phyloP scores from a whole-genome alignment of 53 echinoderm and acorn worm genomes.

The Apostichopus leukothele region DNA sequence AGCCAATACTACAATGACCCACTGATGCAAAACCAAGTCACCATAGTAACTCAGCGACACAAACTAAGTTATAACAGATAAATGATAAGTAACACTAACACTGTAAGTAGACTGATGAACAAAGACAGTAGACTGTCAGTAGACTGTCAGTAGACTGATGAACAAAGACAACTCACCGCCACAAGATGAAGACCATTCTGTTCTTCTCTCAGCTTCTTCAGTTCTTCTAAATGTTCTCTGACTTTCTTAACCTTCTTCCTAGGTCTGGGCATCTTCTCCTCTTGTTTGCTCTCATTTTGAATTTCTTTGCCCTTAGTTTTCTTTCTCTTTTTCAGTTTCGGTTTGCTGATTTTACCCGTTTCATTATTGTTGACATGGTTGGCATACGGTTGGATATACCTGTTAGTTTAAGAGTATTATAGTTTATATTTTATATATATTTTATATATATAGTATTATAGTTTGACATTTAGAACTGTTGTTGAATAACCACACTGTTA shows the following conservation, averaged over 20 bases:
- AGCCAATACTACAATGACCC: too few relatives aligned
- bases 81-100: too few relatives aligned
- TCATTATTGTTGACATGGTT: conserved; percentile 5
- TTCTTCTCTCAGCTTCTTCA: conserved; percentile 58
- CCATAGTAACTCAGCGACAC: too few relatives aligned
- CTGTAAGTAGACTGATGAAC: too few relatives aligned
- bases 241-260: conserved; percentile 58
- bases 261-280: conserved; percentile 39
- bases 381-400: conserved; percentile 26
- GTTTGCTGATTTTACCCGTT: neutral
- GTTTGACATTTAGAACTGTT: too few relatives aligned
- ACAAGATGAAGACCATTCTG: conserved; percentile 30
- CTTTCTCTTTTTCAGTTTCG: conserved; percentile 22
- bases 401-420: neutral
- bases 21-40: too few relatives aligned
- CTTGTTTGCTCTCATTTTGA: conserved; percentile 6
- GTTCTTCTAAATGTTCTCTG: conserved; percentile 77
- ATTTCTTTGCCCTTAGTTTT: neutral
- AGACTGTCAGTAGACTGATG: neutral
- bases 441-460: too few relatives aligned
- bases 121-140: neutral
- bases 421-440: too few relatives aligned
- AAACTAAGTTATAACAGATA: too few relatives aligned
- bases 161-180: neutral
- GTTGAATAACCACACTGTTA: too few relatives aligned